These are phyloP conservation scores for Colinus virginianus DNA, from an alignment of 2,113 vertebrate species.

Conservation along the genomic window DNA sequence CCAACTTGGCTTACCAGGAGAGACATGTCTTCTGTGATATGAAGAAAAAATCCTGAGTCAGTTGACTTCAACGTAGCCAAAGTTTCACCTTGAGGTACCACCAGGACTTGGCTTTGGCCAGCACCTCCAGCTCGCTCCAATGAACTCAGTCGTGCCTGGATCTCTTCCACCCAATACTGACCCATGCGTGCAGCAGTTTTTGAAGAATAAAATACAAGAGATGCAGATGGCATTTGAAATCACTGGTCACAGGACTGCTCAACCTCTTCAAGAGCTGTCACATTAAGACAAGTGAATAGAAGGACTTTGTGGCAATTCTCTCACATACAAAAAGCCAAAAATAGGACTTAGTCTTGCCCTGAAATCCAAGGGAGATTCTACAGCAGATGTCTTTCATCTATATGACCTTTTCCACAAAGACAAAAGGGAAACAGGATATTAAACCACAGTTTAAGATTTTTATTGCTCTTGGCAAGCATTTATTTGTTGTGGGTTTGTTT, in stretches of 20 bases:
- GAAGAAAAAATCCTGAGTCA: neutral
- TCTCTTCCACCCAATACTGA: neutral
- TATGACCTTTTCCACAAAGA: slow-evolving; percentile 60
- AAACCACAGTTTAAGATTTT: slow-evolving; percentile 62
- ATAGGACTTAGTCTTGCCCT: neutral
- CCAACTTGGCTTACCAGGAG: neutral
- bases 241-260: neutral
- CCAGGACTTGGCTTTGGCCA: neutral
- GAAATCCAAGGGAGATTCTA: slow-evolving; percentile 37
- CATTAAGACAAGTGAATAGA: neutral
- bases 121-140: accelerated
- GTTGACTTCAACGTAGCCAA: neutral
- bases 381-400: slow-evolving; percentile 66
- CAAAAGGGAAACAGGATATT: slow-evolving; percentile 68
- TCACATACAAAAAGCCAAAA: neutral
- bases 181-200: neutral
- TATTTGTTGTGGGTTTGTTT: slow-evolving; percentile 55
- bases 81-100: neutral
- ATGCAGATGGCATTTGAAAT: neutral
- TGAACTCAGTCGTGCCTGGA: neutral
- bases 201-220: neutral
- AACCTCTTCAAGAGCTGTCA: neutral
- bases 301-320: slow-evolving; percentile 11
- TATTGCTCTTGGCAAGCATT: slow-evolving; percentile 57
- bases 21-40: neutral